phyloP scores from a whole-genome alignment of 2,797 vertebrate genomes.

The Spinus olivaceus region DNA sequence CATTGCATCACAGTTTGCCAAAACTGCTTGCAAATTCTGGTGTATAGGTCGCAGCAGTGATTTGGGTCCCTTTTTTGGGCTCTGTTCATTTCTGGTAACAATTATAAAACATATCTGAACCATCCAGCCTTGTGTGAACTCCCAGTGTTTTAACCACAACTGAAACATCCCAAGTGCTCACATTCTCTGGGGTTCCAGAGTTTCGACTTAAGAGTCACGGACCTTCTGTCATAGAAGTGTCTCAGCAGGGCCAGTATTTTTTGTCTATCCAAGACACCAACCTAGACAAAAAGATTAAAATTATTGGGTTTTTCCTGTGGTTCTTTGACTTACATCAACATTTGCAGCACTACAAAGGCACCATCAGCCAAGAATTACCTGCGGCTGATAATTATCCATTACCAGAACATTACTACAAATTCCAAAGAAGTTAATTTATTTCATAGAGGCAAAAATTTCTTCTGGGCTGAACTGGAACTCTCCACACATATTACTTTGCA shows the following conservation, averaged over 20 bases:
- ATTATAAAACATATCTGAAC: background rate
- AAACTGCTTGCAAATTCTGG: background rate
- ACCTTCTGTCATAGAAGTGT: constrained; percentile 65
- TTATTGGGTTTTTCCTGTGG: background rate
- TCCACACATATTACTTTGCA: background rate
- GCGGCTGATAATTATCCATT: background rate
- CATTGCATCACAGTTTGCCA: background rate
- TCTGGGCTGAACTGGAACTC: background rate
- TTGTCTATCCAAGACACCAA: constrained; percentile 69
- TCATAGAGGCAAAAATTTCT: background rate
- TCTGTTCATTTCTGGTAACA: background rate
- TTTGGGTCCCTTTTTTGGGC: background rate
- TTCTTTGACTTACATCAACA: background rate
- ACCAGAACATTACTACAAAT: background rate
- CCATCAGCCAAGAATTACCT: background rate
- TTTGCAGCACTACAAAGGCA: background rate
- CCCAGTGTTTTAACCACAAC: background rate
- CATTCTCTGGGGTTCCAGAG: constrained; percentile 74
- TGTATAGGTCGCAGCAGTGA: background rate
- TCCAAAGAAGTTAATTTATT: background rate
- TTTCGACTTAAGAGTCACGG: background rate
- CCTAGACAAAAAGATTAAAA: constrained; percentile 55
- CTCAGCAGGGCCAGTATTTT: constrained; percentile 68
- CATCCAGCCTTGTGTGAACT: background rate
- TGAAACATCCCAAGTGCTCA: constrained; percentile 50